phyloP scores from a whole-genome alignment of 2,888 invertebrate genomes.

The Dinocampus coccinellae region DNA sequence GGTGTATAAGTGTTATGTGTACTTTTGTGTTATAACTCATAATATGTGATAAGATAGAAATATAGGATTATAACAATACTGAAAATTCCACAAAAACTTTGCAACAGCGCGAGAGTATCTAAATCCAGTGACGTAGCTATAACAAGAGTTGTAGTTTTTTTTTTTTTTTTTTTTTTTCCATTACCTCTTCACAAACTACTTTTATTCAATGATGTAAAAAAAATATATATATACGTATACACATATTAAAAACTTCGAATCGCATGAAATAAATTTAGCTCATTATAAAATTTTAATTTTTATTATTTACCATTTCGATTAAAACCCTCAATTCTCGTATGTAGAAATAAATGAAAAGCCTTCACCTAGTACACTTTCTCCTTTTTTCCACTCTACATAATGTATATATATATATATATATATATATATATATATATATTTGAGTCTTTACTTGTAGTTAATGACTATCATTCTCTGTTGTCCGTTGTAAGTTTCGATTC shows the following conservation, averaged over 20 bases:
- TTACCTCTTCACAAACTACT: too few relatives aligned
- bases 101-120: slow-evolving; percentile 25
- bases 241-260: too few relatives aligned
- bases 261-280: too few relatives aligned
- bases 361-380: background rate
- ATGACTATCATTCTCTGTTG: background rate
- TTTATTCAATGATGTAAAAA: too few relatives aligned
- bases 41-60: slow-evolving; percentile 40
- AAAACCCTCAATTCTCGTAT: background rate
- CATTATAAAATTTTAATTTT: too few relatives aligned
- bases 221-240: too few relatives aligned
- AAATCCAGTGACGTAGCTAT: too few relatives aligned
- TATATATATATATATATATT: background rate
- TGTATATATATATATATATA: background rate
- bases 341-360: background rate
- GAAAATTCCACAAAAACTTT: slow-evolving; percentile 3
- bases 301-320: background rate
- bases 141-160: slow-evolving; percentile 21
- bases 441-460: background rate
- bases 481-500: slow-evolving; percentile 9
- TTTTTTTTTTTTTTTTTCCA: too few relatives aligned
- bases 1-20: slow-evolving; percentile 44
- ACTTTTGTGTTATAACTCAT: slow-evolving; percentile 36
- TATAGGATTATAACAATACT: slow-evolving; percentile 40
- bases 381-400: background rate